Evolutionary conservation across 2,888 invertebrate species (phyloP).

Genomic region (Ormyrus nitidulus): DNA sequence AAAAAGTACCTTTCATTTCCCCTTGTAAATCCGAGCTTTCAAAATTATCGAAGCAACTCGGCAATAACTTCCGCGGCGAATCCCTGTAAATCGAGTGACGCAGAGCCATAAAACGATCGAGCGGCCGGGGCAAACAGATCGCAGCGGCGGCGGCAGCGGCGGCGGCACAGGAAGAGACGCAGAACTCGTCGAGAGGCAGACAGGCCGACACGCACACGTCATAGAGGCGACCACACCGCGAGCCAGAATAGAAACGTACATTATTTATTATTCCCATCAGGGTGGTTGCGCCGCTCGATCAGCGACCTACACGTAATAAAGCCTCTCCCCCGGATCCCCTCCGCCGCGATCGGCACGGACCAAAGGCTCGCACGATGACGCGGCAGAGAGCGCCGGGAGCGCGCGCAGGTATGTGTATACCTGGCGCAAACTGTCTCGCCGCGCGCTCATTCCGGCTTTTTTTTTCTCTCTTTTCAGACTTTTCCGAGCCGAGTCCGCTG

Average conservation of each 20-base stretch:
- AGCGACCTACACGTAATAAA: slow-evolving; percentile 13
- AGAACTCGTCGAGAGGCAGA: not conserved
- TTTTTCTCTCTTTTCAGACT: too few relatives aligned
- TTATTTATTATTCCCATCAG: slow-evolving; percentile 61
- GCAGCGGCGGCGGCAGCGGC: too few relatives aligned
- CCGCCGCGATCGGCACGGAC: slow-evolving; percentile 60
- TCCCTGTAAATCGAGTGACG: slow-evolving; percentile 3
- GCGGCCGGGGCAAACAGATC: too few relatives aligned
- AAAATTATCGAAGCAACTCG: not conserved
- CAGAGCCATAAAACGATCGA: slow-evolving; percentile 47
- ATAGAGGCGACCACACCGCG: slow-evolving; percentile 39
- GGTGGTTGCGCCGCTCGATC: slow-evolving; percentile 49
- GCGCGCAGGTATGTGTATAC: not conserved
- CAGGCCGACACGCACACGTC: not conserved
- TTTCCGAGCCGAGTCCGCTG: too few relatives aligned
- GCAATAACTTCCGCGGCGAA: slow-evolving; percentile 19
- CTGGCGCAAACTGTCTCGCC: too few relatives aligned
- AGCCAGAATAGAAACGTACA: slow-evolving; percentile 28
- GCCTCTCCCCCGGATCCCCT: not conserved
- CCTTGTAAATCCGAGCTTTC: not conserved
- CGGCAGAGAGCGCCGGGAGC: slow-evolving; percentile 61
- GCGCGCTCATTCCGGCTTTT: too few relatives aligned
- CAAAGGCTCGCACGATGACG: slow-evolving; percentile 67
- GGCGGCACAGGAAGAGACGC: not conserved
- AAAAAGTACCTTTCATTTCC: too few relatives aligned